These are phyloP conservation scores for Ormyrus pomaceus DNA, from an alignment of 2,888 invertebrate genomes.

Conservation along the genomic window DNA sequence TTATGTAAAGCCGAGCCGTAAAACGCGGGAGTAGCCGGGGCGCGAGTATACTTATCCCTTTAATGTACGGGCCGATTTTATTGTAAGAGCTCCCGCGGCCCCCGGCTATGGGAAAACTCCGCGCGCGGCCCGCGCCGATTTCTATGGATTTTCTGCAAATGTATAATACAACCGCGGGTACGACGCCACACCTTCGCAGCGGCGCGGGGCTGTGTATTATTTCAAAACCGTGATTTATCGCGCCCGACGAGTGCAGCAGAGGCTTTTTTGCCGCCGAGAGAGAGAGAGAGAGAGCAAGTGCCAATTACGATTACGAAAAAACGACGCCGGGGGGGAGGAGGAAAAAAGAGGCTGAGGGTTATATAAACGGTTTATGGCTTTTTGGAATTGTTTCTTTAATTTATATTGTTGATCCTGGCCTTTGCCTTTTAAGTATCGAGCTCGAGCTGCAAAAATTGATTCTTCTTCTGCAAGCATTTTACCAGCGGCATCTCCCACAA, in stretches of 20 bases:
- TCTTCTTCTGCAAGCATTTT: no score
- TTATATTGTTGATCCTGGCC: no score
- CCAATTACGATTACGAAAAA: no score
- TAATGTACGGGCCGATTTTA: conserved; percentile 16
- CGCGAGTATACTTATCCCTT: conserved; percentile 5
- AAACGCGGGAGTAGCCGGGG: neutral
- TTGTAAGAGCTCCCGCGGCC: neutral
- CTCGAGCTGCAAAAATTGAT: neutral
- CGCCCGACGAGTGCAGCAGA: neutral
- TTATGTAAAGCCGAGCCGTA: conserved; percentile 24
- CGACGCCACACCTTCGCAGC: neutral
- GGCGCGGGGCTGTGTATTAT: no score
- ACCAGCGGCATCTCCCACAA: no score
- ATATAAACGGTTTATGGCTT: neutral
- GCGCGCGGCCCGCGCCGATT: no score
- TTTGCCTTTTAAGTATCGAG: neutral
- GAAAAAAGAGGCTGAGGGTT: neutral
- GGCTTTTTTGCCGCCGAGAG: neutral
- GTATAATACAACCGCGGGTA: neutral
- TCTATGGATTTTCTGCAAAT: no score
- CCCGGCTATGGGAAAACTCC: no score
- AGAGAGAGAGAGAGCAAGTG: no score
- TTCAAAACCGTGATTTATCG: conserved; percentile 10
- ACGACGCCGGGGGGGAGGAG: no score
- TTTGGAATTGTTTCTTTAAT: no score